A percentile compares a stretch with the other conserved stretches of the same genome.
phyloP scores from a whole-genome alignment of 1,140 invertebrate species.

The Rhagoletis pomonella region DNA sequence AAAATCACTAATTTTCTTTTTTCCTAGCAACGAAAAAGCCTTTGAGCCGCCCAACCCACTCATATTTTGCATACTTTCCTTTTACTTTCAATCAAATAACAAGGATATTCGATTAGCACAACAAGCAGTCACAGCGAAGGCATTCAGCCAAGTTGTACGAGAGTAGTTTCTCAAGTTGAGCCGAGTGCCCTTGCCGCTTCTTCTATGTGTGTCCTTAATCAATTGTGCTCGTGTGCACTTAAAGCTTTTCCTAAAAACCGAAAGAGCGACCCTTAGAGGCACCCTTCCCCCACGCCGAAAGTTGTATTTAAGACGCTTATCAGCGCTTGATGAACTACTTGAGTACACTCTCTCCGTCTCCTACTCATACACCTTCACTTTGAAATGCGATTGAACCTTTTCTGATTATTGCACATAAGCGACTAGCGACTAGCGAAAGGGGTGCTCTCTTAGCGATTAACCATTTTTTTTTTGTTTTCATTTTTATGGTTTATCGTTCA shows the following conservation, averaged over 20 bases:
- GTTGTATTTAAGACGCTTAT: slow-evolving; percentile 11
- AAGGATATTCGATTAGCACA: slow-evolving; percentile 37
- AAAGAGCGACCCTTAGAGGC: not conserved
- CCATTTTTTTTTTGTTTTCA: not conserved
- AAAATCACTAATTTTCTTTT: not conserved
- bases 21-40: not conserved
- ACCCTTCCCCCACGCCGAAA: not conserved
- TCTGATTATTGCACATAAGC: not conserved
- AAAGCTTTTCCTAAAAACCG: not conserved
- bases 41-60: not conserved
- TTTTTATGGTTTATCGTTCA: not conserved
- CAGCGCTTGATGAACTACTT: slow-evolving; percentile 11
- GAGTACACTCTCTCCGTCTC: no score
- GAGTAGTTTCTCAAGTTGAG: not conserved
- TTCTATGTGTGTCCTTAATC: not conserved
- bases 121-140: not conserved
- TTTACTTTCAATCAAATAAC: slow-evolving; percentile 5
- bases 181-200: not conserved
- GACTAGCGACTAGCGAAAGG: not conserved
- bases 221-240: not conserved
- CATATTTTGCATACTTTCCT: not conserved
- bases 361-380: not conserved
- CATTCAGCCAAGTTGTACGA: not conserved
- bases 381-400: not conserved
- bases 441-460: not conserved